These are phyloP conservation scores for Steinernema hermaphroditum DNA, from an alignment of 2,888 invertebrate genomes.

Conservation along the genomic window DNA sequence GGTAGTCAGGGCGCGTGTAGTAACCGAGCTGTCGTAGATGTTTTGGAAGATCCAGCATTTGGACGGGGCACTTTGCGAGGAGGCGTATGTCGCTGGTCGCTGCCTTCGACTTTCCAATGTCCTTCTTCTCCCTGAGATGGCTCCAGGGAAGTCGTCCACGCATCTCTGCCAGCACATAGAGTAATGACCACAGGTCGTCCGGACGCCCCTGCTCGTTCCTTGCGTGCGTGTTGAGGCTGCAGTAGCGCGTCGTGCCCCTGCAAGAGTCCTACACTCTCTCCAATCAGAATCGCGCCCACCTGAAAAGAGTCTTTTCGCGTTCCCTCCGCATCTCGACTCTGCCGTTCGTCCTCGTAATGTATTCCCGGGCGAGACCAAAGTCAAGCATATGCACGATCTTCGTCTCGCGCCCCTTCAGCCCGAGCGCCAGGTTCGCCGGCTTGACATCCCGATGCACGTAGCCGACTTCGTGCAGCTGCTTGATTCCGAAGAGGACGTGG, in stretches of 20 bases:
- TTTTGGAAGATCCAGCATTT: conserved; percentile 48
- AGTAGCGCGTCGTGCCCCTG: conserved; percentile 46
- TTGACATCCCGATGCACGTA: conserved; percentile 41
- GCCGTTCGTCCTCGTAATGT: conserved; percentile 33
- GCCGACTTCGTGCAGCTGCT: conserved; percentile 51
- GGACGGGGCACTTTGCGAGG: conserved; percentile 48
- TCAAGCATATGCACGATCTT: conserved; percentile 54
- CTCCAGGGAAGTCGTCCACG: conserved; percentile 54
- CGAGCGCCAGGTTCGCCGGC: conserved; percentile 34
- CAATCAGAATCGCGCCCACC: not conserved
- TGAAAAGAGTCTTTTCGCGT: not conserved
- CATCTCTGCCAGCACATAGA: conserved; percentile 57
- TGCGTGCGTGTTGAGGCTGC: conserved; percentile 50
- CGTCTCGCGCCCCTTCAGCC: conserved; percentile 31
- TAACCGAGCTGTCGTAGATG: conserved; percentile 46
- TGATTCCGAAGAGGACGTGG: conserved; percentile 49
- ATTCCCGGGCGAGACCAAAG: conserved; percentile 56
- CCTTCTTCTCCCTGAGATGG: conserved; percentile 44
- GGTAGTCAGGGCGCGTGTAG: conserved; percentile 50
- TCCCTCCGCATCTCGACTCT: conserved; percentile 9
- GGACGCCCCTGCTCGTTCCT: conserved; percentile 55
- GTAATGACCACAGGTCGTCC: conserved; percentile 58
- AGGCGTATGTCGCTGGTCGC: conserved; percentile 46
- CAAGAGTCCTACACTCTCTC: not conserved
- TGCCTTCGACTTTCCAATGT: conserved; percentile 46